A percentile compares a stretch with the other conserved stretches of the same genome.
These are phyloP conservation scores for Zaprionus africanus DNA, from an alignment of 1,140 invertebrate genomes.

Conservation along the genomic window DNA sequence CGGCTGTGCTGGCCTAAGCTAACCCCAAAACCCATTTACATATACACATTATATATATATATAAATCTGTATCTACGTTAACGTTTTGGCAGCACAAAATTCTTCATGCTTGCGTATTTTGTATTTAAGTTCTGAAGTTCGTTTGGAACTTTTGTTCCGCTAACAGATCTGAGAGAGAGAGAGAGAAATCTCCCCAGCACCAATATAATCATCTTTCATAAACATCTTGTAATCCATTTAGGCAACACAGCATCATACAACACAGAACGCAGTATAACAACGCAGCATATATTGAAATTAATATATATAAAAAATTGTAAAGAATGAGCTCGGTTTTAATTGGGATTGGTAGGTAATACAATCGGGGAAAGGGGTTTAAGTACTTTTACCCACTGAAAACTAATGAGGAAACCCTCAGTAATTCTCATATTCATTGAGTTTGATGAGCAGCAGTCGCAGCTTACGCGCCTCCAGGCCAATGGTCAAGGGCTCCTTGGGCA, in stretches of 20 bases:
- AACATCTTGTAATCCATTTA: constrained; percentile 62
- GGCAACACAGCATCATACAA: constrained; percentile 50
- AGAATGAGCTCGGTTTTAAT: not conserved
- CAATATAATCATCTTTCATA: constrained; percentile 59
- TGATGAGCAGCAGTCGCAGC: constrained; percentile 67
- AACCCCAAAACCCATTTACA: constrained; percentile 3
- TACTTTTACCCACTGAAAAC: no score
- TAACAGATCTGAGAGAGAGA: constrained; percentile 6
- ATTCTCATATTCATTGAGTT: constrained; percentile 79
- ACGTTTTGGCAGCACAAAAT: constrained; percentile 46
- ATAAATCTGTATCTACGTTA: constrained; percentile 60
- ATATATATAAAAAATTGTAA: constrained; percentile 63
- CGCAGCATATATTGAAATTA: constrained; percentile 57
- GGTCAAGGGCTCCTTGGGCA: constrained; percentile 71
- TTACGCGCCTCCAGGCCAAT: constrained; percentile 83
- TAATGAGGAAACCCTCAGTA: not conserved
- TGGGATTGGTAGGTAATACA: not conserved
- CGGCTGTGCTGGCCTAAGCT: constrained; percentile 87
- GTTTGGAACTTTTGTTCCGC: constrained; percentile 16
- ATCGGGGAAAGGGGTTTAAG: not conserved
- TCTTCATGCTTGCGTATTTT: constrained; percentile 37
- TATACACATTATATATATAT: constrained; percentile 17
- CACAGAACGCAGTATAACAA: constrained; percentile 43
- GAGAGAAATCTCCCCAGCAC: not conserved
- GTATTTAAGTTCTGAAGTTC: constrained; percentile 19